Base-by-base conservation (phyloP, 2,113 vertebrate species). In the Python bivittatus region DNA sequence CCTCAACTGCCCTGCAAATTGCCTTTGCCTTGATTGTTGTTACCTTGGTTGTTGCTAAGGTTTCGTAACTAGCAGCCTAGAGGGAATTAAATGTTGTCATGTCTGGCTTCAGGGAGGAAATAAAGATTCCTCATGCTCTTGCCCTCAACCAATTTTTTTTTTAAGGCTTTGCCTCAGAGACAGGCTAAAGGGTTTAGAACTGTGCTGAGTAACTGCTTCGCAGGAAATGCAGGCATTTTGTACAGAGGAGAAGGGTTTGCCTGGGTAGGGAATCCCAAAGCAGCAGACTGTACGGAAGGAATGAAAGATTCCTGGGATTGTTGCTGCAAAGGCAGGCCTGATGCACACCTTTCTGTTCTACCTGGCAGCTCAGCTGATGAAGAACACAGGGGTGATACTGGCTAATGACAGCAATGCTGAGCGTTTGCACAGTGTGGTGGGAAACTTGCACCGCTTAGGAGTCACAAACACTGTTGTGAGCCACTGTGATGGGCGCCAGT, bases 381-480 rank as follows among this genome's bases (percentile, higher is more conserved):
- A 98, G 97, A 99, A 99, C 97, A 99, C 99, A 0, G 99, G 99
- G 0, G 95, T 98, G 94, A 98, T 99, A 33, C 96, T 99, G 88
- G 99, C 99, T 9, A 99, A 99, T 0, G 99, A 99, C 25, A 98
- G 98, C 94, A 99, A 95, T 0, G 98, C 98, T 0, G 98, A 99
- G 17, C 97, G 99, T 33, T 89, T 99, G 1, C 99, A 97, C 54
- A 99, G 99, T 0, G 99, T 99, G 20, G 99, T 99, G 29, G 99
- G 99, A 54, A 99, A 99, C 95, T 94, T 99, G 95, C 99, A 99
- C 94, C 98, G 99, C 0, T 96, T 99, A 88, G 99, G 99, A 4
- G 98, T 99, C 96, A 99, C 98, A 93, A 99, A 99, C 72, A 90
- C 98, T 0, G 95, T 99, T 0, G 96, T 99, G 94, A 98, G 98